Percentiles rank a stretch among this genome's conserved stretches.
Conservation (phyloP, 2,797 vertebrate species). For the Lacerta agilis region DNA sequence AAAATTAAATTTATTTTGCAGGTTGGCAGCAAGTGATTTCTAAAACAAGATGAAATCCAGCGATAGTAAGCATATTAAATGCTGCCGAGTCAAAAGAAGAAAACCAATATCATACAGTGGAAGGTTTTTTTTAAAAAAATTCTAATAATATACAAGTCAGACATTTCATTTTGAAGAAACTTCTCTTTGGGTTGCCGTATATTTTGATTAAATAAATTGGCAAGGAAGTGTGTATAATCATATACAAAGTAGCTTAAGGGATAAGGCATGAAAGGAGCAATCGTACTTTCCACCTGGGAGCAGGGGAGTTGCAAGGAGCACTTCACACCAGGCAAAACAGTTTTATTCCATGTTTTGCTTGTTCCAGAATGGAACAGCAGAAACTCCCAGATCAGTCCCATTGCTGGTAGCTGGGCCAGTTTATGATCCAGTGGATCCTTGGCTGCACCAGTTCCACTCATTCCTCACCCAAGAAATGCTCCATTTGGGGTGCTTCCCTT, state of each 20-base stretch:
- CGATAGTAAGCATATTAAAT: background rate
- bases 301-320: too few relatives aligned
- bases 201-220: background rate
- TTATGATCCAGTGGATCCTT: too few relatives aligned
- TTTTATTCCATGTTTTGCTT: too few relatives aligned
- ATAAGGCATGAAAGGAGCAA: background rate
- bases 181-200: background rate
- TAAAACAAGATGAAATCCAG: constrained; percentile 5
- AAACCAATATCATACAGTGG: background rate
- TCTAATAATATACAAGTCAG: background rate
- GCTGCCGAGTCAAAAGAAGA: background rate
- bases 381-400: too few relatives aligned
- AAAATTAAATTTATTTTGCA: background rate
- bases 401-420: too few relatives aligned
- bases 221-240: background rate
- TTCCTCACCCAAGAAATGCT: too few relatives aligned
- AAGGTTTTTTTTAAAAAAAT: too few relatives aligned
- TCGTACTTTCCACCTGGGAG: too few relatives aligned
- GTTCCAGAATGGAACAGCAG: too few relatives aligned
- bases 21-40: background rate
- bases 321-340: too few relatives aligned
- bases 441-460: too few relatives aligned
- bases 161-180: background rate
- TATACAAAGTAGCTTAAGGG: background rate
- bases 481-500: too few relatives aligned